Percentiles rank a stretch among this genome's conserved stretches.
phyloP scores from a whole-genome alignment of 1,140 invertebrate species.

The Dinothrombium tinctorium region DNA sequence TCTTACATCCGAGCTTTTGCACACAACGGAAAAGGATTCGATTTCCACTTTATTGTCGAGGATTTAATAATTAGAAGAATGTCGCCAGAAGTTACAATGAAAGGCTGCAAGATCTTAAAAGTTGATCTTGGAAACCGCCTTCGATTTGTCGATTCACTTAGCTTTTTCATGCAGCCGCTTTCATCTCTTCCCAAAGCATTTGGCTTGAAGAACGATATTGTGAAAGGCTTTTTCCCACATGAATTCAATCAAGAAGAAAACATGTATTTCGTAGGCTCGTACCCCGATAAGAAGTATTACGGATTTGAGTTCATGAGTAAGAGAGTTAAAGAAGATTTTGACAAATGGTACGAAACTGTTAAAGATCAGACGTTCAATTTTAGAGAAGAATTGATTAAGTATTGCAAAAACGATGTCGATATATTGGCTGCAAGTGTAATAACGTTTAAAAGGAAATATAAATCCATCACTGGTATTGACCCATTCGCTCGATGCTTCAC shows the following conservation, averaged over 20 bases:
- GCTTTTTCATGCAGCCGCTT: background rate
- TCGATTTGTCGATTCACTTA: conserved; percentile 2
- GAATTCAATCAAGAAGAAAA: conserved; percentile 1
- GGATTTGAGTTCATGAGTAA: background rate
- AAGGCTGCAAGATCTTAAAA: conserved; percentile 2
- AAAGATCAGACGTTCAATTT: background rate
- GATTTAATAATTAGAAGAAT: background rate
- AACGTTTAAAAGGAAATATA: background rate
- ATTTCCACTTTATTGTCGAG: conserved; percentile 2
- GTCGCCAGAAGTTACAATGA: background rate
- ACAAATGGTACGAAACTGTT: background rate
- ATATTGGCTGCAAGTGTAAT: background rate
- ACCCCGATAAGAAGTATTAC: background rate
- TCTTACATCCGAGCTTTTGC: background rate
- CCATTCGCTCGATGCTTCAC: conserved; percentile 2
- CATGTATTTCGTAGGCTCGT: background rate
- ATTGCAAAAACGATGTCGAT: background rate
- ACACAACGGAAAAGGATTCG: conserved; percentile 2
- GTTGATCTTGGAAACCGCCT: background rate
- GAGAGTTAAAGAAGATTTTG: background rate
- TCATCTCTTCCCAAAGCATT: conserved; percentile 3
- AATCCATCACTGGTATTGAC: background rate
- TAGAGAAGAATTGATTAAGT: background rate
- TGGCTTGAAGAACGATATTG: background rate
- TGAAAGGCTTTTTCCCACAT: conserved; percentile 10